Evolutionary conservation across 2,113 vertebrate genomes (phyloP), one percentile per base, ranked within the genome.

Genomic region (Lycocorax pyrrhopterus): DNA sequence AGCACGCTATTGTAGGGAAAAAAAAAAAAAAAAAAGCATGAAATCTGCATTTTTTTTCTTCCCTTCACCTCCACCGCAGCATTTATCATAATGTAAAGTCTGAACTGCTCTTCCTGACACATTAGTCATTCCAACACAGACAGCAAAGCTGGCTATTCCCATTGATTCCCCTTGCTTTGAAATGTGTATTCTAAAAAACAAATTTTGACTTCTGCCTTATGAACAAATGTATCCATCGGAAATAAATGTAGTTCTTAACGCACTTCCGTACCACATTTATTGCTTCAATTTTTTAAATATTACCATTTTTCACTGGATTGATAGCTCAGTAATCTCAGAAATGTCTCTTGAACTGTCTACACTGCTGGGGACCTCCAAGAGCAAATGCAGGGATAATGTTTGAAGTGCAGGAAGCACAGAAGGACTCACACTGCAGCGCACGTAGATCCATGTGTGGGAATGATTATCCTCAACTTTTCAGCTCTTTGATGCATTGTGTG

Each of bases 401-500:
- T 55, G 51, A 88, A 84, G 4, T 20, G 44, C 76, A 69, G 32
- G 67, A 39, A 84, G 74, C 41, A 17, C 53, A 93, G 84, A 96
- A 82, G 64, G 52, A 39, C 56, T 80, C 29, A 0, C 64, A 77
- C 68, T 86, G 89, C 23, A 88, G 47, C 10, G 64, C 85, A 93
- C 10, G 23, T 94, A 92, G 68, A 87, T 60, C 23, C 56, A 16
- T 75, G 79, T 86, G 96, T 96, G 96, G 95, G 91, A 96, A 97
- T 68, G 75, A 94, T 95, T 95, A 96, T 86, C 79, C 83, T 86
- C 82, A 88, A 82, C 59, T 95, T 93, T 72, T 91, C 79, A 81
- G 89, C 83, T 92, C 96, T 97, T 94, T 96, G 94, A 96, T 94
- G 90, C 93, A 93, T 93, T 96, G 94, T 97, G 84, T 96, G 81